Percentiles rank a stretch among this genome's conserved stretches.
Evolutionary conservation across 2,888 invertebrate genomes (phyloP).

Genomic region (Trypoxylon attenuatum): DNA sequence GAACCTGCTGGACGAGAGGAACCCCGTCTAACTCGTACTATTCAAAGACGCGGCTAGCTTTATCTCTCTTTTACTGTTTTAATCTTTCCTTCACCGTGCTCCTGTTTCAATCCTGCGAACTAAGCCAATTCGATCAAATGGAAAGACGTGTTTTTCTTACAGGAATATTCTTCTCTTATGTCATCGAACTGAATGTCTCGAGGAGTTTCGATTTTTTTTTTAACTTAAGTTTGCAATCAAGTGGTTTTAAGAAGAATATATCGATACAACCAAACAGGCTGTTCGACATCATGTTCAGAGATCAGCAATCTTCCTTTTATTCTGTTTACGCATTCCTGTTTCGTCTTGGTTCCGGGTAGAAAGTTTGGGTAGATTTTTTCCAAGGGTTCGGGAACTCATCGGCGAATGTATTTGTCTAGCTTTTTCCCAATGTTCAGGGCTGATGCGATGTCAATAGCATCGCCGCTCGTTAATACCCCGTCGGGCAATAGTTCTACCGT

Average conservation of each 20-base stretch:
- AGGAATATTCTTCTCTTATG: no score
- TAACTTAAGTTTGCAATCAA: no score
- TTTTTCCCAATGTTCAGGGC: slow-evolving; percentile 46
- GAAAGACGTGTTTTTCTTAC: no score
- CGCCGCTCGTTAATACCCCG: slow-evolving; percentile 62
- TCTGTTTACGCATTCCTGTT: no score
- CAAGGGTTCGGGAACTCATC: slow-evolving; percentile 31
- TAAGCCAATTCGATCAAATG: not conserved
- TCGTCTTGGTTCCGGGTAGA: no score
- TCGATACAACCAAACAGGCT: no score
- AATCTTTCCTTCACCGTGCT: not conserved
- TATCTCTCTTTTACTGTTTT: slow-evolving; percentile 1
- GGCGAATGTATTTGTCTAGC: slow-evolving; percentile 34
- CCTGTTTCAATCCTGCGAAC: not conserved
- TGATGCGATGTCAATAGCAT: slow-evolving; percentile 59
- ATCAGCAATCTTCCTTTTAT: no score
- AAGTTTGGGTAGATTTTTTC: no score
- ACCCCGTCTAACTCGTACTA: slow-evolving; percentile 7
- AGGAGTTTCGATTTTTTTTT: no score
- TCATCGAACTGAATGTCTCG: no score
- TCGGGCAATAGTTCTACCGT: slow-evolving; percentile 60
- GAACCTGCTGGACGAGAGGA: not conserved
- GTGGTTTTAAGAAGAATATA: no score
- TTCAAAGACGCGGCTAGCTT: slow-evolving; percentile 24
- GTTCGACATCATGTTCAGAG: no score